Evolutionary conservation across 2,113 vertebrate genomes (phyloP), one percentile per base, ranked within the genome.

Genomic region (Rhinogobius similis): DNA sequence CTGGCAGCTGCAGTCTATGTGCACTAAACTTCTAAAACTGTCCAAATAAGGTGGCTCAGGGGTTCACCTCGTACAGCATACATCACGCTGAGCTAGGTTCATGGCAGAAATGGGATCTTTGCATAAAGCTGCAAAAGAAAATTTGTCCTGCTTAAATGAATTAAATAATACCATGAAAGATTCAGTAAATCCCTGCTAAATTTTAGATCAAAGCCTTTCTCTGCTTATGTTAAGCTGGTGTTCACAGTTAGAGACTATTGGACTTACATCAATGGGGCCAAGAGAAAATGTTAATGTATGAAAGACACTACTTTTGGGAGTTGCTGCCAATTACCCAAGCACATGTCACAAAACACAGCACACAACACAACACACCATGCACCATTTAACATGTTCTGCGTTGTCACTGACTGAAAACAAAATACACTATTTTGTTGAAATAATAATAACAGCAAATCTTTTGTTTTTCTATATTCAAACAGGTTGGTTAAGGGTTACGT

Each of bases 101-200:
- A 21, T 38, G 20, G 29, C 29, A 36, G 29, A 12, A 36, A 36
- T 3, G 55, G 12, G 55, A 18, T 29, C 16, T 16, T 27, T 58
- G 11, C 55, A 58, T 14, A 58, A 27, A 58, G 12, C 6, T 58
- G 24, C 23, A 24, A 56, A 56, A 55, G 24, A 56, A 14, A 56
- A 56, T 26, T 0, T 58, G 24, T 27, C 55, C 55, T 26, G 9
- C 24, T 58, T 27, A 58, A 18, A 58, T 58, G 12, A 58, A 29
- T 58, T 29, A 58, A 58, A 27, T 29, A 58, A 58, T 27, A 58
- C 55, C 55, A 58, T 29, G 55, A 58, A 29, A 58, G 55, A 58
- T 26, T 18, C 55, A 58, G 55, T 58, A 29, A 29, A 58, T 58
- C 55, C 55, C 24, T 26, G 24, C 29, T 18, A 58, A 58, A 55